Evolutionary conservation across 1,140 invertebrate genomes (phyloP).

Genomic region (Camponotus pennsylvanicus): DNA sequence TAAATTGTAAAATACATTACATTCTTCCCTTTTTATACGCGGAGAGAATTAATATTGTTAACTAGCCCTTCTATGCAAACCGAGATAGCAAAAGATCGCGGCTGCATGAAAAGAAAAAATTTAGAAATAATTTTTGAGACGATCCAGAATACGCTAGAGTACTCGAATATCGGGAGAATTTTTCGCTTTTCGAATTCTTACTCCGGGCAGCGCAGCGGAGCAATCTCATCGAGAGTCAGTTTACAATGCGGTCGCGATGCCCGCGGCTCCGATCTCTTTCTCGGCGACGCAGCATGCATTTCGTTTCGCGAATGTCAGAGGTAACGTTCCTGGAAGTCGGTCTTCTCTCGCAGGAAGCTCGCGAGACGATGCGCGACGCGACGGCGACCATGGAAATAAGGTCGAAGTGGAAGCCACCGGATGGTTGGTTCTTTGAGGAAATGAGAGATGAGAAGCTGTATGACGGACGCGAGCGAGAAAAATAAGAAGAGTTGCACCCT

Average conservation of each 20-base stretch:
- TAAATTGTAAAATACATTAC: slow-evolving; percentile 69
- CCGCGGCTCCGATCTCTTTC: slow-evolving; percentile 35
- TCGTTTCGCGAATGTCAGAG: slow-evolving; percentile 61
- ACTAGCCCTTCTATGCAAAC: slow-evolving; percentile 9
- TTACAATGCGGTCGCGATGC: slow-evolving; percentile 2
- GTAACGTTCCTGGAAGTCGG: slow-evolving; percentile 53
- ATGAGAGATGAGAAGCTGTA: slow-evolving; percentile 18
- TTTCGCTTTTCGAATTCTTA: slow-evolving; percentile 19
- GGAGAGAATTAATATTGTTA: slow-evolving; percentile 69
- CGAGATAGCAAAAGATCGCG: slow-evolving; percentile 52
- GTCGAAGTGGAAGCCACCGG: slow-evolving; percentile 45
- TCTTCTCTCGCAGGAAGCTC: slow-evolving; percentile 34
- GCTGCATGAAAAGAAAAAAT: slow-evolving; percentile 45
- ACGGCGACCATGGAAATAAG: slow-evolving; percentile 62
- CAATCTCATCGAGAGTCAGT: slow-evolving; percentile 45
- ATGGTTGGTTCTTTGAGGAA: slow-evolving; percentile 52
- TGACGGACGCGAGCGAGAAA: slow-evolving; percentile 18
- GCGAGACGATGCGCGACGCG: slow-evolving; percentile 55
- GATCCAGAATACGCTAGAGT: background rate
- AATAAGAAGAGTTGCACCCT: background rate
- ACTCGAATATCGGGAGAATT: background rate
- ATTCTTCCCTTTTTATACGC: slow-evolving; percentile 29
- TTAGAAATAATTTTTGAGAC: slow-evolving; percentile 54
- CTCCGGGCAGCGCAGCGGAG: background rate
- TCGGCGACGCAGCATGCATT: slow-evolving; percentile 41